Evolutionary conservation across 2,113 vertebrate species (phyloP).

Genomic region (Picathartes gymnocephalus): DNA sequence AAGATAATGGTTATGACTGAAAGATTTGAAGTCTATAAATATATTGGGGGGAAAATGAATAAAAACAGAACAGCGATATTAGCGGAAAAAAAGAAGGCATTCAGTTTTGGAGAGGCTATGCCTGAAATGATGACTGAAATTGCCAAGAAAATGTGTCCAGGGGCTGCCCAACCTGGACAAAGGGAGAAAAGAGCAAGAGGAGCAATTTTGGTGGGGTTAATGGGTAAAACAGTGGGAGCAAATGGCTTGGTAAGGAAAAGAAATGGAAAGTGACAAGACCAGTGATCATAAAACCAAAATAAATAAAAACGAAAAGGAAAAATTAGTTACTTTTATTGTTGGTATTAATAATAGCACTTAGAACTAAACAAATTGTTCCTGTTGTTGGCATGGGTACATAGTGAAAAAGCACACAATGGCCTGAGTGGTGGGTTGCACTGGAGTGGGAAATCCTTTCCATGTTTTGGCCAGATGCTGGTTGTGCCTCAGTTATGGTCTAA

Average conservation of each 20-base stretch:
- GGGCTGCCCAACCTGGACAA: not conserved
- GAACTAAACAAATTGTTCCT: not conserved
- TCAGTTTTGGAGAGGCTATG: not conserved
- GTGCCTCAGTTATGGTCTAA: not conserved
- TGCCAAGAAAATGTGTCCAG: not conserved
- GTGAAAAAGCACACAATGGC: not conserved
- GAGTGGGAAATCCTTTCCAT: not conserved
- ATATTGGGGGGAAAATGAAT: not conserved
- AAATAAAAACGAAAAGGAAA: not conserved
- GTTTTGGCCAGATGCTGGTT: not conserved
- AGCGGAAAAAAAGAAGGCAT: not conserved
- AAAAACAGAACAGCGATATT: not conserved
- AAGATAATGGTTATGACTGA: conserved; percentile 20
- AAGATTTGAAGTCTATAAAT: not conserved
- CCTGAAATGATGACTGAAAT: not conserved
- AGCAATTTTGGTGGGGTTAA: not conserved
- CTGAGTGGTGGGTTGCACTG: not conserved
- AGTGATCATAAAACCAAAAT: not conserved
- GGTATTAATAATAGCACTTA: not conserved
- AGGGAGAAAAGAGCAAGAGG: not conserved
- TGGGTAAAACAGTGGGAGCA: not conserved
- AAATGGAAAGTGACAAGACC: not conserved
- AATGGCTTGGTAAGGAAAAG: not conserved
- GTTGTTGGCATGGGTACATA: not conserved
- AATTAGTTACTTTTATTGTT: not conserved